Percentiles rank a stretch among this genome's conserved stretches.
phyloP scores from a whole-genome alignment of 2,113 vertebrate genomes.

The Pelodiscus sinensis region DNA sequence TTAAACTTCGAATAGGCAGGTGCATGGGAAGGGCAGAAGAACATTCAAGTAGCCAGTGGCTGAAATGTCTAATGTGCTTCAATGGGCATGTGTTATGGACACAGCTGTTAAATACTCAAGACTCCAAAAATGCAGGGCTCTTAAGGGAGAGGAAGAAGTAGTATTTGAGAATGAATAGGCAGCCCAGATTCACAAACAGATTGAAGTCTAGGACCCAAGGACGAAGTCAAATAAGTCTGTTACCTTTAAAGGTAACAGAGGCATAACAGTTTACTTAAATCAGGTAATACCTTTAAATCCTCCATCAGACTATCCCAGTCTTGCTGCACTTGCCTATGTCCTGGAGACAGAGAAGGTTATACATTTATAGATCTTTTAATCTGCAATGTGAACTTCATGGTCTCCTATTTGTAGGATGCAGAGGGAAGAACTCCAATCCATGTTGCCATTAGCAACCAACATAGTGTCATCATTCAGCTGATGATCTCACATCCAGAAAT shows the following conservation, averaged over 20 bases:
- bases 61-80: background rate
- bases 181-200: background rate
- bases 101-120: background rate
- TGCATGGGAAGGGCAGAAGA: background rate
- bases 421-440: slow-evolving; percentile 96
- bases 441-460: slow-evolving; percentile 95
- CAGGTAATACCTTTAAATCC: background rate
- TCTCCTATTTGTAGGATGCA: slow-evolving; percentile 84
- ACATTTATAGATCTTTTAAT: background rate
- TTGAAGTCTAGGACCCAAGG: too few species aligned
- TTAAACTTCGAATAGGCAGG: background rate
- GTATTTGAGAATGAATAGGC: background rate
- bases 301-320: background rate
- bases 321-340: background rate
- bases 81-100: background rate
- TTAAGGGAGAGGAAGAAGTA: background rate
- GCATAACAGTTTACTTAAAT: background rate
- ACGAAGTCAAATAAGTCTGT: background rate
- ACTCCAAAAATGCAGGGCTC: background rate
- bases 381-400: background rate
- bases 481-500: slow-evolving; percentile 96
- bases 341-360: background rate
- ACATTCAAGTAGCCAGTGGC: background rate
- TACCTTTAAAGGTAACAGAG: background rate
- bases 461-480: slow-evolving; percentile 94